Percentiles rank a stretch among this genome's conserved stretches.
Conservation (phyloP, 2,113 vertebrate species). For the Puffinus mauretanicus region DNA sequence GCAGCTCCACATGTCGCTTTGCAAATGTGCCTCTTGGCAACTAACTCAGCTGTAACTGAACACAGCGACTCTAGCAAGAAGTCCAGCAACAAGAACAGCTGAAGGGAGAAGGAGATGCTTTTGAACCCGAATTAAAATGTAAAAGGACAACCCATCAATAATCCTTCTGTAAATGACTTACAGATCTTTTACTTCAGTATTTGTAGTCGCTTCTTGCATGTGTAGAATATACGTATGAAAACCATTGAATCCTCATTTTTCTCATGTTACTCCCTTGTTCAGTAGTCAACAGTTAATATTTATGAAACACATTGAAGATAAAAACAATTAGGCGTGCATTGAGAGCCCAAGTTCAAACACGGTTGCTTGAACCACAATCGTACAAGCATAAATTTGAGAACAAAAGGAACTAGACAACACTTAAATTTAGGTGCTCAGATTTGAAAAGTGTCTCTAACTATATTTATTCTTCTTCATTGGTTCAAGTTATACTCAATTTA, state of each 20-base stretch:
- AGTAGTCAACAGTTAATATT: background rate
- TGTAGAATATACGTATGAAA: background rate
- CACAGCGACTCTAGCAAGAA: background rate
- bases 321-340: background rate
- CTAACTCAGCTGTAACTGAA: background rate
- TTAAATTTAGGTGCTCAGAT: background rate
- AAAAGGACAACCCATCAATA: background rate
- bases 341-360: background rate
- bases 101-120: background rate
- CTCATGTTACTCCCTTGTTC: background rate
- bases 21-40: conserved; percentile 1
- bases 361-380: background rate
- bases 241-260: background rate
- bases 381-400: background rate
- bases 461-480: background rate
- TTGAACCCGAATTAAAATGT: background rate
- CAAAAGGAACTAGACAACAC: background rate
- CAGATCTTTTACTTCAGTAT: background rate
- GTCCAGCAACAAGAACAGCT: background rate
- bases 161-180: background rate
- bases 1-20: background rate
- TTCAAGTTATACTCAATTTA: background rate
- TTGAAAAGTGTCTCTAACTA: background rate
- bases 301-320: background rate
- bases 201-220: background rate